phyloP scores from a whole-genome alignment of 1,140 invertebrate genomes.

The Caligus rogercresseyi region DNA sequence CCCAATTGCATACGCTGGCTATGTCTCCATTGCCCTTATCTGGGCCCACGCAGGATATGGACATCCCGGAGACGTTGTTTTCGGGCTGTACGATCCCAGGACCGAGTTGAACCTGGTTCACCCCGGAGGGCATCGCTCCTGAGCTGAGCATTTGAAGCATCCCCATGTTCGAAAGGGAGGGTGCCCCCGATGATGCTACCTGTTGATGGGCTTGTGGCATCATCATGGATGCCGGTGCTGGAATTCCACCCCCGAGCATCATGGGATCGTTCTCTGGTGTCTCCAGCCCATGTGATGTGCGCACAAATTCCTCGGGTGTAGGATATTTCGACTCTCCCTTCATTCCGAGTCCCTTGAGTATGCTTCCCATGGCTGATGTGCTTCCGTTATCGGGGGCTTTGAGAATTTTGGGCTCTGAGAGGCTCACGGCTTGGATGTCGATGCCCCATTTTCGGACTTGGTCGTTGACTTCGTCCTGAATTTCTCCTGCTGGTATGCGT shows the following conservation, averaged over 20 bases:
- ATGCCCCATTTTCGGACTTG: constrained; percentile 20
- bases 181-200: neutral
- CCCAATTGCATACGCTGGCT: neutral
- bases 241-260: neutral
- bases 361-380: constrained; percentile 1
- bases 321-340: constrained; percentile 12
- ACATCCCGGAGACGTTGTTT: neutral
- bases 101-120: neutral
- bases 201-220: neutral
- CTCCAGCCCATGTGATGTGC: constrained; percentile 9
- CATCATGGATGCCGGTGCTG: neutral
- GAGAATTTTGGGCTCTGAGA: constrained; percentile 14
- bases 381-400: constrained; percentile 4
- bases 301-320: constrained; percentile 6
- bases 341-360: constrained; percentile 11
- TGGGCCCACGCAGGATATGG: neutral
- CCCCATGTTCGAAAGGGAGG: neutral
- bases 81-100: constrained; percentile 1
- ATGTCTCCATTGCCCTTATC: neutral
- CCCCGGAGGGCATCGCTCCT: neutral
- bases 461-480: constrained; percentile 8
- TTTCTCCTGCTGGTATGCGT: constrained; percentile 6
- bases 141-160: constrained; percentile 4
- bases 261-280: neutral
- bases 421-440: neutral